Percentiles rank a stretch among this genome's conserved stretches.
Conservation (phyloP, 2,888 invertebrate genomes). For the Dichetophora obliterata region DNA sequence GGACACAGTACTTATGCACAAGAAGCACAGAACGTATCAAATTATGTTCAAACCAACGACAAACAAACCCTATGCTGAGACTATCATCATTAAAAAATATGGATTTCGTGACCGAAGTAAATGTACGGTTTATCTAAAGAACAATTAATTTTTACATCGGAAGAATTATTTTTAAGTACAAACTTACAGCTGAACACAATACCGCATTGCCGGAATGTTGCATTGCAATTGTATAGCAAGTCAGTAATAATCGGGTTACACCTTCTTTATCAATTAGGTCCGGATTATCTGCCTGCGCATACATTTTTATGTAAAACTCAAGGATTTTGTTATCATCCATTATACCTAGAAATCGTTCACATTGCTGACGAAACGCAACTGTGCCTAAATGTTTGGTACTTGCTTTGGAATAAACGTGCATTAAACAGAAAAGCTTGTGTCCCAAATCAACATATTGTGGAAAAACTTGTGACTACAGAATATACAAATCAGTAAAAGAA, state of each 20-base stretch:
- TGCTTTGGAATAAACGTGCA: constrained; percentile 75
- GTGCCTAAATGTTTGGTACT: constrained; percentile 75
- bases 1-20: constrained; percentile 77
- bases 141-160: constrained; percentile 6
- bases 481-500: constrained; percentile 21
- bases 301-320: constrained; percentile 80
- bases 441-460: constrained; percentile 83
- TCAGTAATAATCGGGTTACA: constrained; percentile 77
- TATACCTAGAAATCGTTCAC: constrained; percentile 75
- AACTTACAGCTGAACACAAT: constrained; percentile 73
- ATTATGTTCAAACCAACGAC: constrained; percentile 86
- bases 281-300: constrained; percentile 72
- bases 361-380: constrained; percentile 79
- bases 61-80: constrained; percentile 81
- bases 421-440: constrained; percentile 76
- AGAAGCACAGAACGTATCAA: constrained; percentile 82
- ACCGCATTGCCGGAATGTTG: constrained; percentile 78
- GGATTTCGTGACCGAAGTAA: constrained; percentile 80
- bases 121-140: constrained; percentile 76
- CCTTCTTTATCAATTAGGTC: constrained; percentile 76
- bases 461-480: constrained; percentile 79
- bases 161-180: not conserved
- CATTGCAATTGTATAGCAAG: constrained; percentile 84
- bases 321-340: constrained; percentile 75
- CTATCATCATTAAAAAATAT: constrained; percentile 85